A percentile compares a stretch with the other conserved stretches of the same genome.
Conservation (phyloP, 2,797 vertebrate species). For the Sitta carolinensis region DNA sequence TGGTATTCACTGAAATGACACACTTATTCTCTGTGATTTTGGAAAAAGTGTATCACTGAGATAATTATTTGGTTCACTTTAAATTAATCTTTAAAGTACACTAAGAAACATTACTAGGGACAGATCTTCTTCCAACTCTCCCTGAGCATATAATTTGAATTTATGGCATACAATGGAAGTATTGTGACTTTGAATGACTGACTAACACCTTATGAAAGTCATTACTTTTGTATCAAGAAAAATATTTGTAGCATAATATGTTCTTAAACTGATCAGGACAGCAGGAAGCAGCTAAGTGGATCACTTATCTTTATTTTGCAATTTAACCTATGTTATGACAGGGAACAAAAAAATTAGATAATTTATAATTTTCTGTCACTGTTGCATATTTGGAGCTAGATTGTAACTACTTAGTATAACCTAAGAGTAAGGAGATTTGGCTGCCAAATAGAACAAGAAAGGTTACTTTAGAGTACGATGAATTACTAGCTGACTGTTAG, state of each 20-base stretch:
- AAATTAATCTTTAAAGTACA: slow-evolving; percentile 71
- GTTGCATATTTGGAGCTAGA: slow-evolving; percentile 52
- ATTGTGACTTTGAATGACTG: slow-evolving; percentile 66
- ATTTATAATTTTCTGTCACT: slow-evolving; percentile 61
- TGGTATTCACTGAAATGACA: slow-evolving; percentile 69
- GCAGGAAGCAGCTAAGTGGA: slow-evolving; percentile 64
- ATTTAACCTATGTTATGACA: slow-evolving; percentile 68
- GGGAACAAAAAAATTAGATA: slow-evolving; percentile 55
- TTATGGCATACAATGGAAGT: slow-evolving; percentile 27
- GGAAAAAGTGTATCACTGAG: slow-evolving; percentile 51
- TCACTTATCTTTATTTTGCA: slow-evolving; percentile 75
- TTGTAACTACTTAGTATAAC: slow-evolving; percentile 40
- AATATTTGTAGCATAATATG: slow-evolving; percentile 50
- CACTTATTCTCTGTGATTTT: slow-evolving; percentile 56
- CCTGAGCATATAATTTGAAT: slow-evolving; percentile 35
- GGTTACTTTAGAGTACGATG: slow-evolving; percentile 35
- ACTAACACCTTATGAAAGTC: slow-evolving; percentile 65
- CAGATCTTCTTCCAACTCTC: slow-evolving; percentile 60
- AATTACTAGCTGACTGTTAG: slow-evolving; percentile 13
- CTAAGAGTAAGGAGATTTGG: neutral
- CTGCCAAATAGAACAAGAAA: slow-evolving; percentile 51
- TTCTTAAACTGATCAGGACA: slow-evolving; percentile 71
- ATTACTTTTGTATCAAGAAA: slow-evolving; percentile 50
- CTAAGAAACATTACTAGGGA: slow-evolving; percentile 56
- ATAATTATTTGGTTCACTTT: slow-evolving; percentile 67